Base-by-base conservation (phyloP, 2,113 vertebrate species). In the Etia nguti region DNA sequence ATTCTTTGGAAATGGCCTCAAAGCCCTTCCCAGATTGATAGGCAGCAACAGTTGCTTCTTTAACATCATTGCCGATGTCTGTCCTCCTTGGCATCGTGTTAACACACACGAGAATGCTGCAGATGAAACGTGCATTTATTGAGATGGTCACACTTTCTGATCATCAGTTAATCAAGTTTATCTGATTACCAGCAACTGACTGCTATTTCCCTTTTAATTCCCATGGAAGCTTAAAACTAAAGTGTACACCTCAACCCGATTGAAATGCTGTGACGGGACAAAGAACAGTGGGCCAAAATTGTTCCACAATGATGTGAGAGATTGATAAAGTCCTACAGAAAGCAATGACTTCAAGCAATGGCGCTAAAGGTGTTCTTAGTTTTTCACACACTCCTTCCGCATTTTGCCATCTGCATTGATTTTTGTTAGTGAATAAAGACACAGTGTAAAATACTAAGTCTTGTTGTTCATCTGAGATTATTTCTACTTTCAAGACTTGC, bases 1-100 rank as follows among this genome's bases (percentile, higher is more conserved):
- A 38, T n/a, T 65, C 10, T 65, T 65, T 22, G 34, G 10, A 65
- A 38, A 38, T 38, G 34, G 10, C 6, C 62, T 13, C 22, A 8
- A 41, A 68, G 18, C 31, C 1, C 10, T 8, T 65, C 18, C 60
- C 4, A n/a, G 18, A 65, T 65, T 36, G 31, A 41, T 38, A 34
- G 62, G 34, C 6, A 38, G 62, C 34, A 38, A 38, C 62, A 1
- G 1, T 3, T 68, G 20, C 62, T 22, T 68, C 62, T 68, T 38
- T 38, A 38, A 68, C 34, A 3, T 13, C 20, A 8, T 38, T 38
- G 60, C 34, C 0, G 34, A 68, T 68, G 34, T 5, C 60, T 0
- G 34, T 68, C 34, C 60, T 38, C 16, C 59, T 62, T 62, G 20
- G 31, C 59, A n/a, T 34, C 9, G 0, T 20, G 29, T 62, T 36